A percentile compares a stretch with the other conserved stretches of the same genome.
phyloP scores from a whole-genome alignment of 1,140 invertebrate species.

The Diorhabda sublineata region DNA sequence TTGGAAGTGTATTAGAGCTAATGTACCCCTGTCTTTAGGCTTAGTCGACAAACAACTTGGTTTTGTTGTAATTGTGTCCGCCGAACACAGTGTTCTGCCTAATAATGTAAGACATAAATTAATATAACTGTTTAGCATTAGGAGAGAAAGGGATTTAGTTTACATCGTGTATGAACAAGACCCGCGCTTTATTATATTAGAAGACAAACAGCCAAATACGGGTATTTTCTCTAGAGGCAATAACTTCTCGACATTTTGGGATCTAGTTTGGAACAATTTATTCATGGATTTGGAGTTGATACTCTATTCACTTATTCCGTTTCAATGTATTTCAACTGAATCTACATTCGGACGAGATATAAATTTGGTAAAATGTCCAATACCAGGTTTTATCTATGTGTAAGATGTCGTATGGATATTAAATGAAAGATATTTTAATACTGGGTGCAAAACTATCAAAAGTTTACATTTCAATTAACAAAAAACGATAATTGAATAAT shows the following conservation, averaged over 20 bases:
- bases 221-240: conserved; percentile 8
- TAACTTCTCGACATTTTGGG: conserved; percentile 6
- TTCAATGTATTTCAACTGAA: conserved; percentile 1
- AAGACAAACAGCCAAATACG: conserved; percentile 4
- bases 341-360: not conserved
- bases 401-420: too few species aligned
- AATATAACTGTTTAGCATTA: conserved; percentile 43
- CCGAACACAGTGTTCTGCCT: conserved; percentile 40
- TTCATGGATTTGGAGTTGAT: not conserved
- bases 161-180: conserved; percentile 34
- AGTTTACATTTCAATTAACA: too few species aligned
- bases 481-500: too few species aligned
- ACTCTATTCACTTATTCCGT: not conserved
- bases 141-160: conserved; percentile 36
- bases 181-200: conserved; percentile 13
- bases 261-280: conserved; percentile 3
- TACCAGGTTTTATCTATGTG: too few species aligned
- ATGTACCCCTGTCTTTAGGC: conserved; percentile 36
- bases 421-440: too few species aligned
- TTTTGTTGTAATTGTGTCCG: conserved; percentile 44
- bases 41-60: conserved; percentile 42
- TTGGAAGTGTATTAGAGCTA: conserved; percentile 41
- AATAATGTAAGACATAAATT: conserved; percentile 45
- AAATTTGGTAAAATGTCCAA: too few species aligned
- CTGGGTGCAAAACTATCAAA: too few species aligned